Evolutionary conservation across 2,797 vertebrate species (phyloP).

Genomic region (Sylvilagus floridanus): DNA sequence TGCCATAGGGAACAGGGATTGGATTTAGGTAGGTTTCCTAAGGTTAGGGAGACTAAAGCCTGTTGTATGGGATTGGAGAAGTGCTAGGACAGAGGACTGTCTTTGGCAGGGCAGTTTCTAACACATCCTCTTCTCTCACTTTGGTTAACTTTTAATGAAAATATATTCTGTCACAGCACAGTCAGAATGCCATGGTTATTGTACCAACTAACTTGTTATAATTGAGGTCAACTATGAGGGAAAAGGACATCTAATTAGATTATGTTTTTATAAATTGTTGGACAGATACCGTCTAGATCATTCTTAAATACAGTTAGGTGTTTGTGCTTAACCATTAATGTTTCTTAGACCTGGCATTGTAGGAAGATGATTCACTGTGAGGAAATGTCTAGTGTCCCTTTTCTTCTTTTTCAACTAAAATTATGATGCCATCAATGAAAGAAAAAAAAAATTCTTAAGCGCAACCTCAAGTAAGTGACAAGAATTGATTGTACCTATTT

Average conservation of each 20-base stretch:
- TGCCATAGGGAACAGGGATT: background rate
- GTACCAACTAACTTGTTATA: background rate
- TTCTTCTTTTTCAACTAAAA: conserved; percentile 15
- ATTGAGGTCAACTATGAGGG: background rate
- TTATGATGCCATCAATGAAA: background rate
- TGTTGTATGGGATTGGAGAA: background rate
- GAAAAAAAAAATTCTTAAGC: background rate
- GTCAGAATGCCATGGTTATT: background rate
- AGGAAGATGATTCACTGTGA: background rate
- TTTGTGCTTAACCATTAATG: background rate
- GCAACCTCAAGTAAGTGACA: background rate
- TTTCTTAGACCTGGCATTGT: conserved; percentile 16
- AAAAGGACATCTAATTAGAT: background rate
- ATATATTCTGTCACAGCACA: background rate
- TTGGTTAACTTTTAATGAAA: background rate
- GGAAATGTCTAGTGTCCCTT: background rate
- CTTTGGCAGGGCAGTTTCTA: background rate
- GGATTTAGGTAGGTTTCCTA: background rate
- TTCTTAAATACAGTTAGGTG: background rate
- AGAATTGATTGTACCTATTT: background rate
- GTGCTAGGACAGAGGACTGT: background rate
- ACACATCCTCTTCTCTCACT: background rate
- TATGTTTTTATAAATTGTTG: background rate
- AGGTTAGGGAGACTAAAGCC: background rate
- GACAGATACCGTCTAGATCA: background rate